Percentiles rank a stretch among this genome's conserved stretches.
phyloP scores from a whole-genome alignment of 64 coral and sea anemone species.

The Montipora capricornis region DNA sequence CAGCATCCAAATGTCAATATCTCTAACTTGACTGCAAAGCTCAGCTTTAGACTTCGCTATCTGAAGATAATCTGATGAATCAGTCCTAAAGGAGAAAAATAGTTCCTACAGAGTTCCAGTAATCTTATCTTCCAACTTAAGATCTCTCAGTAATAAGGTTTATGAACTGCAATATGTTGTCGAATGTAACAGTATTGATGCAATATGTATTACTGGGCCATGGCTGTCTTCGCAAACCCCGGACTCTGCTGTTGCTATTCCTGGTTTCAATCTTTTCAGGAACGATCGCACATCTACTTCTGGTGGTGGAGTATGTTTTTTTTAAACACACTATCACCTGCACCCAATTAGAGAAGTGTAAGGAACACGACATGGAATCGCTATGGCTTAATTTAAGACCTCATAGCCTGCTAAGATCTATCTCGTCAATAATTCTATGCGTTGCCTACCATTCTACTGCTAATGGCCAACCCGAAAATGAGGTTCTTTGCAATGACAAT shows the following conservation, averaged over 20 bases:
- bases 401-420: conserved; percentile 1
- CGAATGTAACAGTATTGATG: conserved; percentile 31
- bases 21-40: too few species aligned
- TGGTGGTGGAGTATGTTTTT: conserved; percentile 53
- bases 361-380: conserved; percentile 11
- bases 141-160: conserved; percentile 55
- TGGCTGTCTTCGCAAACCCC: conserved; percentile 57
- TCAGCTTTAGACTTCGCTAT: too few species aligned
- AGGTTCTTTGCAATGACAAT: too few species aligned
- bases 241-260: conserved; percentile 60
- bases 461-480: background rate
- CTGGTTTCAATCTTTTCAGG: conserved; percentile 59
- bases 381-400: background rate
- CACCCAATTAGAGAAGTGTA: conserved; percentile 16
- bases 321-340: conserved; percentile 31
- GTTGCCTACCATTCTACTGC: conserved; percentile 5
- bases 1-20: too few species aligned
- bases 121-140: conserved; percentile 20
- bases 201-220: conserved; percentile 49
- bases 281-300: conserved; percentile 30
- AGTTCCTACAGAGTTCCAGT: conserved; percentile 27
- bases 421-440: background rate
- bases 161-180: conserved; percentile 53
- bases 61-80: too few species aligned
- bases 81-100: conserved; percentile 50